phyloP scores from a whole-genome alignment of 2,888 invertebrate species.

The Callyntrura guangdongensis region DNA sequence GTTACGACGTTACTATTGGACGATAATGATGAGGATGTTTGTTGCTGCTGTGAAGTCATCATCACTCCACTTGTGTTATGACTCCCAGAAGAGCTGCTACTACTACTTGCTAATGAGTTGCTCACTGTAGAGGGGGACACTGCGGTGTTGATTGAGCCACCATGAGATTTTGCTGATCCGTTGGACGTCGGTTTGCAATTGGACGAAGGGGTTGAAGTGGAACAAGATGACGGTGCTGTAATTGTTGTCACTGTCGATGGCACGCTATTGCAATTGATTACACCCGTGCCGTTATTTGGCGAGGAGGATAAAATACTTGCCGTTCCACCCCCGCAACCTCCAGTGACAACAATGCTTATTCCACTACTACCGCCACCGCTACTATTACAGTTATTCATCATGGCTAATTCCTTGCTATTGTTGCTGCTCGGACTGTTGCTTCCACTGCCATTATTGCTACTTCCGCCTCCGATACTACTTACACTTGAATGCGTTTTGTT shows the following conservation, averaged over 20 bases:
- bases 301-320: conserved; percentile 34
- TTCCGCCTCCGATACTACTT: conserved; percentile 34
- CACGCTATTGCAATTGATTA: conserved; percentile 69
- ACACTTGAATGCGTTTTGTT: conserved; percentile 57
- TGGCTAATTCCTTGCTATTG: conserved; percentile 76
- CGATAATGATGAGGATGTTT: conserved; percentile 41
- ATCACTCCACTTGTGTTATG: conserved; percentile 80
- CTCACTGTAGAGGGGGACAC: conserved; percentile 49
- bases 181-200: conserved; percentile 70
- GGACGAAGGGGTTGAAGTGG: conserved; percentile 20
- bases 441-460: conserved; percentile 56
- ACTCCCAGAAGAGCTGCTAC: conserved; percentile 62
- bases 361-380: conserved; percentile 40
- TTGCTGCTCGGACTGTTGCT: conserved; percentile 72
- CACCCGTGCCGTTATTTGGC: conserved; percentile 62
- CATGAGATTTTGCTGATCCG: conserved; percentile 63
- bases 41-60: conserved; percentile 63
- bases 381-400: conserved; percentile 75
- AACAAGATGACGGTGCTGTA: conserved; percentile 43
- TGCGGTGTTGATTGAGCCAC: conserved; percentile 20
- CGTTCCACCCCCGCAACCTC: conserved; percentile 19
- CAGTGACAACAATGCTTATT: conserved; percentile 66
- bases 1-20: conserved; percentile 61
- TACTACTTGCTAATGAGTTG: conserved; percentile 53
- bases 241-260: conserved; percentile 45